Evolutionary conservation across 2,888 invertebrate species (phyloP), one percentile per base, ranked within the genome.

Genomic region (Caenorhabditis uteleia): DNA sequence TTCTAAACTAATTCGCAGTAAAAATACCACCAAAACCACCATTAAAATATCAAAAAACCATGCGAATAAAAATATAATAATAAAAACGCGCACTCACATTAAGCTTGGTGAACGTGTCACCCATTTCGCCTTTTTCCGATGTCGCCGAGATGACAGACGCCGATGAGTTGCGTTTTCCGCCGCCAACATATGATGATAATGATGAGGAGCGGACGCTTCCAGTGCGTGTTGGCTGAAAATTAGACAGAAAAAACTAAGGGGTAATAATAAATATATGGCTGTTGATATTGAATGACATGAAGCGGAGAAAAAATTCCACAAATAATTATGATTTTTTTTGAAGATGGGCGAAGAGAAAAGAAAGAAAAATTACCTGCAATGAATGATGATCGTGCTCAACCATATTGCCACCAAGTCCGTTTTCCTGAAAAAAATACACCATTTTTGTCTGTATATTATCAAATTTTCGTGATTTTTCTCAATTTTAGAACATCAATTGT

Each of bases 61-160:
- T n/a, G n/a, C n/a, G n/a, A n/a, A n/a, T n/a, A n/a, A 21, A 42
- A n/a, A 26, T 10, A 3, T n/a, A n/a, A n/a, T n/a, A n/a, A n/a
- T n/a, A n/a, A n/a, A n/a, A n/a, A n/a, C n/a, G n/a, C n/a, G 25
- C 50, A 71, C 77, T 68, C 72, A 80, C 80, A 74, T 81, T 81
- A 46, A 81, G 71, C 62, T 76, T 75, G 61, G 75, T 74, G 69
- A 78, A 81, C 21, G 81, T 79, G 65, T 81, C 79, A 56, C 60
- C 68, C 40, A 75, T 60, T 47, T 79, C 77, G 38, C 75, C 74
- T 38, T 74, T 69, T 38, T 82, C 80, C 38, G 64, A 61, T 16
- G 65, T 64, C 36, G 68, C 67, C 23, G 75, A 74, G 45, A 81
- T 68, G 44, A 80, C 82, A 23, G 76, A 76, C 3, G 82, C 79